Conservation (phyloP, 2,797 vertebrate genomes). For the Eulemur coronatus region DNA sequence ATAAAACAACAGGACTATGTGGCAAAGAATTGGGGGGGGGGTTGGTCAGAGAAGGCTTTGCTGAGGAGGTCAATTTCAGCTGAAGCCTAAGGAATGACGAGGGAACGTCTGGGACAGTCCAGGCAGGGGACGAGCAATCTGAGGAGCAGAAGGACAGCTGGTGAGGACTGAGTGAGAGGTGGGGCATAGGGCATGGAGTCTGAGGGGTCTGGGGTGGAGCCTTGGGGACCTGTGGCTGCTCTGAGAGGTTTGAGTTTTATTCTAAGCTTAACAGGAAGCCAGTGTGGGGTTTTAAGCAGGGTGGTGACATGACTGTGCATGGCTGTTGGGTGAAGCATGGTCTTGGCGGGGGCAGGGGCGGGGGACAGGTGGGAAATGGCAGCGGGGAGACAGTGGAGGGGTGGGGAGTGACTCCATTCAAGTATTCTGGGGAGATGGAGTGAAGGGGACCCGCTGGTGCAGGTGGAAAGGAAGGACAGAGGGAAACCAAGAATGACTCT, state of each 20-base stretch:
- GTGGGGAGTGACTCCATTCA: not conserved
- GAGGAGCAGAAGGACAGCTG: not conserved
- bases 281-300: not conserved
- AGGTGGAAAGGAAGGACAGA: not conserved
- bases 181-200: not conserved
- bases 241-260: not conserved
- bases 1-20: not conserved
- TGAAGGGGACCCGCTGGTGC: not conserved
- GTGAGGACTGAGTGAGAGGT: not conserved
- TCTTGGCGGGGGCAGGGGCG: not conserved
- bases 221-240: not conserved
- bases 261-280: not conserved
- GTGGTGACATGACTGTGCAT: not conserved
- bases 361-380: not conserved
- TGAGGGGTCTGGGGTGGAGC: not conserved
- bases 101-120: not conserved
- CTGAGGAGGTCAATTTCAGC: not conserved
- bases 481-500: not conserved
- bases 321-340: not conserved
- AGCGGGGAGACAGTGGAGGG: not conserved
- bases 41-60: not conserved
- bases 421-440: not conserved
- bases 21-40: not conserved
- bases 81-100: not conserved
- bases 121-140: not conserved